phyloP scores from a whole-genome alignment of 2,888 invertebrate species.

The Steinernema hermaphroditum region DNA sequence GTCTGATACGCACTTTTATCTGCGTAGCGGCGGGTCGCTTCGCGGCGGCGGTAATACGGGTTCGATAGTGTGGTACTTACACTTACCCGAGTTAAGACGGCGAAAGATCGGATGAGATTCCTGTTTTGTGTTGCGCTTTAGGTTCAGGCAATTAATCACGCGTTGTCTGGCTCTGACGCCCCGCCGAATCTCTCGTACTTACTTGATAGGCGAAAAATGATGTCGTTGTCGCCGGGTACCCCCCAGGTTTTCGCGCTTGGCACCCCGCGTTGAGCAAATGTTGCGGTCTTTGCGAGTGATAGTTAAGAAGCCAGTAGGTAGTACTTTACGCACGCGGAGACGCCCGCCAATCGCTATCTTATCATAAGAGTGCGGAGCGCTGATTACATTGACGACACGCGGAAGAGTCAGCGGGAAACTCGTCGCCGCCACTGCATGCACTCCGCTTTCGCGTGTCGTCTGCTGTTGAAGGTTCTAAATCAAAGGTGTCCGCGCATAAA shows the following conservation, averaged over 20 bases:
- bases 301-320: background rate
- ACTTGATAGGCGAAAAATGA: slow-evolving; percentile 12
- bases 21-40: background rate
- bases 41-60: background rate
- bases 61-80: background rate
- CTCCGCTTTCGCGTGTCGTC: background rate
- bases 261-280: background rate
- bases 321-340: background rate
- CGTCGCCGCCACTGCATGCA: background rate
- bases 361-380: background rate
- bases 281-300: background rate
- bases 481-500: background rate
- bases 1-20: slow-evolving; percentile 12
- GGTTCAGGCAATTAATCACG: slow-evolving; percentile 28
- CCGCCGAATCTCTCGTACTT: background rate
- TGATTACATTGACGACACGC: background rate
- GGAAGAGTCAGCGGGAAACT: background rate
- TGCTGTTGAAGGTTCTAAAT: background rate
- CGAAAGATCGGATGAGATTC: background rate
- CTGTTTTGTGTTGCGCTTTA: slow-evolving; percentile 20
- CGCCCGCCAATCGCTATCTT: background rate
- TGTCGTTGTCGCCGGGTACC: background rate
- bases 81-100: background rate
- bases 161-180: background rate
- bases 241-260: background rate